A percentile compares a stretch with the other conserved stretches of the same genome.
These are phyloP conservation scores for Lepilemur ruficaudatus DNA, from an alignment of 2,797 vertebrate species.

Conservation along the genomic window DNA sequence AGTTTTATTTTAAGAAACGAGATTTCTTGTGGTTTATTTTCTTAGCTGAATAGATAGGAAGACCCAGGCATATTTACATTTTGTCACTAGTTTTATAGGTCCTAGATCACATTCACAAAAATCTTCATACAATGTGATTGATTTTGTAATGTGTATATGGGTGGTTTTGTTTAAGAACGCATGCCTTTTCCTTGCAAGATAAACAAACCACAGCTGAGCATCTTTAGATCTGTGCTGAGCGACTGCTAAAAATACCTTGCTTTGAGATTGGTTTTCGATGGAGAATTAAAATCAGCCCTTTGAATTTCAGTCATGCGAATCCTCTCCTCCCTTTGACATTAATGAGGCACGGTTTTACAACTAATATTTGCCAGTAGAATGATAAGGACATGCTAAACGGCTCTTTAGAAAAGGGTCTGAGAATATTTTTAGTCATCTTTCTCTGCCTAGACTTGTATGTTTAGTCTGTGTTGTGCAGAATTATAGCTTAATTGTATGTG, in stretches of 20 bases:
- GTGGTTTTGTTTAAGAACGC: slow-evolving; percentile 16
- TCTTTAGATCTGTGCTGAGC: background rate
- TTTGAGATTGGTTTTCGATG: slow-evolving; percentile 44
- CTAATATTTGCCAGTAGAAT: slow-evolving; percentile 44
- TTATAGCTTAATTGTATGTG: slow-evolving; percentile 76
- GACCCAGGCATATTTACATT: background rate
- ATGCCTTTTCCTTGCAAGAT: background rate
- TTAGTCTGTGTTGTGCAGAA: slow-evolving; percentile 76
- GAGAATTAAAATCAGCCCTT: slow-evolving; percentile 40
- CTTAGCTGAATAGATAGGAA: slow-evolving; percentile 29
- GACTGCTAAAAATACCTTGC: slow-evolving; percentile 52
- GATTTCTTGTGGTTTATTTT: slow-evolving; percentile 52
- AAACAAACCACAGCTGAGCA: slow-evolving; percentile 40
- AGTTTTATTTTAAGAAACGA: background rate
- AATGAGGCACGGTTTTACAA: slow-evolving; percentile 30
- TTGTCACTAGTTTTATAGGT: slow-evolving; percentile 11
- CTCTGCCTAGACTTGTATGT: slow-evolving; percentile 75
- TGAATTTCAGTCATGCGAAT: slow-evolving; percentile 65
- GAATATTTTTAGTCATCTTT: slow-evolving; percentile 55
- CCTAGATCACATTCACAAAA: background rate
- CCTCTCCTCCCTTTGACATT: slow-evolving; percentile 28
- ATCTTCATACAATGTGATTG: background rate
- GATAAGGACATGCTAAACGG: slow-evolving; percentile 52
- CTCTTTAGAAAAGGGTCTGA: slow-evolving; percentile 36
- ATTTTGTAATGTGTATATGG: background rate